Evolutionary conservation across 2,888 invertebrate genomes (phyloP).

Genomic region (Limnephilus auricula): DNA sequence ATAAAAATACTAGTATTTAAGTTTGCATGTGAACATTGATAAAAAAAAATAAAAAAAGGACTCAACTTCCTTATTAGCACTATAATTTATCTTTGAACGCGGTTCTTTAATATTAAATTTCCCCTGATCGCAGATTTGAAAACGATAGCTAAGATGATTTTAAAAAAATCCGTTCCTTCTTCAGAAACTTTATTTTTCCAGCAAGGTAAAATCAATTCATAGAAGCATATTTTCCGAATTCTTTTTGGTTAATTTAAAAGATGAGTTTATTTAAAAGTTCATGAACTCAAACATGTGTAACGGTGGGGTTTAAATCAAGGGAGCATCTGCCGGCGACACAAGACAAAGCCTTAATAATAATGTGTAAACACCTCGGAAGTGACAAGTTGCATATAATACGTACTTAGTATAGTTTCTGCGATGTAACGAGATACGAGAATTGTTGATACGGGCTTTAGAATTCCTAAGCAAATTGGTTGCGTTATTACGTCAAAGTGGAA

Average conservation of each 20-base stretch:
- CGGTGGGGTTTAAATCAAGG: conserved; percentile 6
- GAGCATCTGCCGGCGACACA: not conserved
- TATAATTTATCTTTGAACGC: too few relatives aligned
- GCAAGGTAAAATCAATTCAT: not conserved
- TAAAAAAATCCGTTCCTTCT: not conserved
- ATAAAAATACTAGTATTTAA: too few relatives aligned
- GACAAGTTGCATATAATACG: conserved; percentile 19
- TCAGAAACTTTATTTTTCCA: not conserved
- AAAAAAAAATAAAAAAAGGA: too few relatives aligned
- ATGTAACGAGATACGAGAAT: not conserved
- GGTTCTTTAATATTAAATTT: not conserved
- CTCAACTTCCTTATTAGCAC: too few relatives aligned
- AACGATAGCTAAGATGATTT: not conserved
- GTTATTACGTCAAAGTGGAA: not conserved
- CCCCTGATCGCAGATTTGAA: not conserved
- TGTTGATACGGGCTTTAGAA: conserved; percentile 7
- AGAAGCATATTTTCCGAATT: not conserved
- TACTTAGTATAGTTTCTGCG: not conserved
- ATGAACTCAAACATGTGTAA: not conserved
- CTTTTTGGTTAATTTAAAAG: not conserved
- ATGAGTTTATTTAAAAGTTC: not conserved
- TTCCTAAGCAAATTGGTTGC: not conserved
- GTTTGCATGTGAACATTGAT: too few relatives aligned
- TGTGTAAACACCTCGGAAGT: conserved; percentile 3
- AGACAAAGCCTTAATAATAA: conserved; percentile 22